Evolutionary conservation across 2,888 invertebrate genomes (phyloP).

Genomic region (Dasypogon diadema): DNA sequence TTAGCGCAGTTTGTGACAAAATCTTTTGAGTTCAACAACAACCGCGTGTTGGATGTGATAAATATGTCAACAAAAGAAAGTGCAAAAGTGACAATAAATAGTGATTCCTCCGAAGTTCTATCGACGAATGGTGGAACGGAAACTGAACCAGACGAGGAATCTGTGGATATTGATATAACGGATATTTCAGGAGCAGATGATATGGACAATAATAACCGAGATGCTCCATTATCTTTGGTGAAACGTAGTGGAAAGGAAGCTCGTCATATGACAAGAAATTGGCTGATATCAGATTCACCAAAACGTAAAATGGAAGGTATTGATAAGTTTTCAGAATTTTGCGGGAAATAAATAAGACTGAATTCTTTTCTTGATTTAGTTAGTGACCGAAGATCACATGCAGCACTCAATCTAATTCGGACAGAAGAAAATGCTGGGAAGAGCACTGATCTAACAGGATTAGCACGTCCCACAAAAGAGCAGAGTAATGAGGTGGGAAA

Average conservation of each 20-base stretch:
- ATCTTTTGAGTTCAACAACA: slow-evolving; percentile 78
- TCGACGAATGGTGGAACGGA: slow-evolving; percentile 58
- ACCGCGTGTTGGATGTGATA: slow-evolving; percentile 65
- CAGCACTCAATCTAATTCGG: slow-evolving; percentile 59
- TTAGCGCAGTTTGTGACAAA: slow-evolving; percentile 91
- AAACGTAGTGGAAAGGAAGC: slow-evolving; percentile 53
- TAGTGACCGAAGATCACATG: slow-evolving; percentile 33
- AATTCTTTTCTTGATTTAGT: slow-evolving; percentile 38
- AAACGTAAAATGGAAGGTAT: slow-evolving; percentile 59
- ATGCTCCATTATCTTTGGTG: slow-evolving; percentile 61
- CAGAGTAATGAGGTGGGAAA: slow-evolving; percentile 50
- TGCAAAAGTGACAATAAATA: slow-evolving; percentile 58
- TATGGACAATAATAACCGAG: slow-evolving; percentile 58
- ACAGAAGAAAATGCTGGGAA: slow-evolving; percentile 56
- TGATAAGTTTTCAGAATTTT: neutral
- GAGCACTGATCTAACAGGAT: slow-evolving; percentile 14
- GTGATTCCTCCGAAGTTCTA: slow-evolving; percentile 57
- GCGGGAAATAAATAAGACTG: neutral
- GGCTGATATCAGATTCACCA: slow-evolving; percentile 64
- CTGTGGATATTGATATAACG: slow-evolving; percentile 68
- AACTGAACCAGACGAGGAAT: slow-evolving; percentile 66
- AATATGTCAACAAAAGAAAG: slow-evolving; percentile 65
- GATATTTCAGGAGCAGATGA: slow-evolving; percentile 65
- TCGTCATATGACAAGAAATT: slow-evolving; percentile 60
- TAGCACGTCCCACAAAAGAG: slow-evolving; percentile 50